Evolutionary conservation across 1,140 invertebrate species (phyloP).

Genomic region (Aphelenchoides avenae): DNA sequence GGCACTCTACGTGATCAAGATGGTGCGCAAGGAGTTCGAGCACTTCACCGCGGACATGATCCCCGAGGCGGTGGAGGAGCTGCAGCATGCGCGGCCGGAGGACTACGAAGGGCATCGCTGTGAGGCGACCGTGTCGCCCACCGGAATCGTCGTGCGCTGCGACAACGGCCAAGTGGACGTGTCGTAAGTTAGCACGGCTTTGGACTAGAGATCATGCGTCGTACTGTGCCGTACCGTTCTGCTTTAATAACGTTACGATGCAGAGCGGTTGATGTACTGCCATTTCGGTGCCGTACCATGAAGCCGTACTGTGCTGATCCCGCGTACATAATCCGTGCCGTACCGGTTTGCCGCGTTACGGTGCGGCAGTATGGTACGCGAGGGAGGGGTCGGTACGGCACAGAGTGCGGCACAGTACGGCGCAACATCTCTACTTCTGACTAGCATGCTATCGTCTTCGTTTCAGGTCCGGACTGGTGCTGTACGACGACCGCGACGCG

Average conservation of each 20-base stretch:
- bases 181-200: no score
- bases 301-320: no score
- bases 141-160: slow-evolving; percentile 1
- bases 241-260: no score
- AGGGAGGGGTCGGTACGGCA: not conserved
- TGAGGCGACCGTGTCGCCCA: not conserved
- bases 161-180: slow-evolving; percentile 1
- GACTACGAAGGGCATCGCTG: slow-evolving; percentile 12
- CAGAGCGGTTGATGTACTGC: no score
- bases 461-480: slow-evolving; percentile 13
- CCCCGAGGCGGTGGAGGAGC: slow-evolving; percentile 8
- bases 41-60: no score
- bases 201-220: no score
- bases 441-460: not conserved
- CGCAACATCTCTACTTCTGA: not conserved
- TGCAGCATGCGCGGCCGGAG: not conserved
- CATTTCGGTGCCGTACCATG: no score
- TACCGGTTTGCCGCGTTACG: not conserved
- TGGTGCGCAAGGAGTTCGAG: no score
- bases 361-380: slow-evolving; percentile 6
- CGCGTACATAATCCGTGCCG: not conserved
- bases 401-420: not conserved
- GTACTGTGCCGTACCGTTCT: no score
- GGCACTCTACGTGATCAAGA: slow-evolving; percentile 18
- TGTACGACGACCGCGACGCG: slow-evolving; percentile 1